Percentiles rank a stretch among this genome's conserved stretches.
Evolutionary conservation across 37 sponge, comb jelly and placozoan species (phyloP).

Genomic region (Eunapius fragilis): DNA sequence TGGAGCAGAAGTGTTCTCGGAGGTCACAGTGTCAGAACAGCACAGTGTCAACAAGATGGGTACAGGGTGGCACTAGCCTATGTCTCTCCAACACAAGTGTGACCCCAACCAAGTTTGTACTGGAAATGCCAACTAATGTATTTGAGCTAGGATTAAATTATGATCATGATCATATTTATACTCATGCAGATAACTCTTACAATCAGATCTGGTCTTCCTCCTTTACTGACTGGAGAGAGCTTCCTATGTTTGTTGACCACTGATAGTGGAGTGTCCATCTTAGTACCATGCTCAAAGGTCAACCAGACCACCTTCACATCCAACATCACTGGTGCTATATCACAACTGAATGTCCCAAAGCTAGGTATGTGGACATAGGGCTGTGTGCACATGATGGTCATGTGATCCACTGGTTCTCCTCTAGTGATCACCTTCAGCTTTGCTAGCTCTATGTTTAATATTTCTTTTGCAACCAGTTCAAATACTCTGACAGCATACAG

Average conservation of each 20-base stretch:
- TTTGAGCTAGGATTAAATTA: not conserved
- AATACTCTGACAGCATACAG: slow-evolving; percentile 23
- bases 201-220: slow-evolving; percentile 23
- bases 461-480: slow-evolving; percentile 29
- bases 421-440: slow-evolving; percentile 37
- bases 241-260: slow-evolving; percentile 21
- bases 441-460: slow-evolving; percentile 14
- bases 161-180: not conserved
- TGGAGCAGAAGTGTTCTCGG: slow-evolving; percentile 88
- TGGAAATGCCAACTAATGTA: not conserved
- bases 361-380: not conserved
- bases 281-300: slow-evolving; percentile 5
- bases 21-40: slow-evolving; percentile 67
- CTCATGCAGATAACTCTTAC: not conserved
- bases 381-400: not conserved
- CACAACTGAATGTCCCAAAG: slow-evolving; percentile 1
- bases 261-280: not conserved
- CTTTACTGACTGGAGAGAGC: slow-evolving; percentile 4
- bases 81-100: slow-evolving; percentile 14
- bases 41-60: slow-evolving; percentile 41
- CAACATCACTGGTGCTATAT: slow-evolving; percentile 13
- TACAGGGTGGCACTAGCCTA: not conserved
- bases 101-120: slow-evolving; percentile 10
- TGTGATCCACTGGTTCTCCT: not conserved
- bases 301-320: slow-evolving; percentile 17